Conservation (phyloP, 1,140 invertebrate species). For the Scaptodrosophila lebanonensis region DNA sequence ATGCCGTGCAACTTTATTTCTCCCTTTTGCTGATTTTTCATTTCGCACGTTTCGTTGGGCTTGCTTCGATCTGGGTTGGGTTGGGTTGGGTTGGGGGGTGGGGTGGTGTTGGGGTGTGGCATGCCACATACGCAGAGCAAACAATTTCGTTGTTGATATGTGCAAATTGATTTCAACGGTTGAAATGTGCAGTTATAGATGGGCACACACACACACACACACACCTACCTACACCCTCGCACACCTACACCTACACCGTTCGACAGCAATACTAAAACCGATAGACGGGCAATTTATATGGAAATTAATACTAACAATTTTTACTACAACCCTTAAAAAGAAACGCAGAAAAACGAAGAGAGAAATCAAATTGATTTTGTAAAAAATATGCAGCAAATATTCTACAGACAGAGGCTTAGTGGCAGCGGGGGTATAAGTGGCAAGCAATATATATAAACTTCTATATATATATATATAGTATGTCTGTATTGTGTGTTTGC, state of each 20-base stretch:
- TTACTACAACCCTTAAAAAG: slow-evolving; percentile 30
- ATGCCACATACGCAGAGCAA: slow-evolving; percentile 48
- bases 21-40: slow-evolving; percentile 71
- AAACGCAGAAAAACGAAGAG: slow-evolving; percentile 22
- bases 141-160: slow-evolving; percentile 73
- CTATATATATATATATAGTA: too few species aligned
- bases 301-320: slow-evolving; percentile 72
- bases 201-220: slow-evolving; percentile 16
- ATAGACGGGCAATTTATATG: slow-evolving; percentile 59
- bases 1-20: slow-evolving; percentile 50
- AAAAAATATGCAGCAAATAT: slow-evolving; percentile 41
- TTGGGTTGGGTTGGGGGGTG: not conserved
- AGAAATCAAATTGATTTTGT: slow-evolving; percentile 57
- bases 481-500: too few species aligned
- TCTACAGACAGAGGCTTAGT: slow-evolving; percentile 26
- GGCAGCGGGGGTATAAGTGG: not conserved
- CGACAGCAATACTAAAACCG: slow-evolving; percentile 39
- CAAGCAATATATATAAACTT: not conserved
- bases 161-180: slow-evolving; percentile 72
- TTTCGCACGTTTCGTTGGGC: slow-evolving; percentile 49
- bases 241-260: not conserved
- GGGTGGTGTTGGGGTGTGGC: slow-evolving; percentile 3
- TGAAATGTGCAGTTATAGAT: slow-evolving; percentile 69
- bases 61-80: slow-evolving; percentile 4
- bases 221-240: not conserved